Conservation (phyloP, 1,140 invertebrate species). For the Cydia fagiglandana region DNA sequence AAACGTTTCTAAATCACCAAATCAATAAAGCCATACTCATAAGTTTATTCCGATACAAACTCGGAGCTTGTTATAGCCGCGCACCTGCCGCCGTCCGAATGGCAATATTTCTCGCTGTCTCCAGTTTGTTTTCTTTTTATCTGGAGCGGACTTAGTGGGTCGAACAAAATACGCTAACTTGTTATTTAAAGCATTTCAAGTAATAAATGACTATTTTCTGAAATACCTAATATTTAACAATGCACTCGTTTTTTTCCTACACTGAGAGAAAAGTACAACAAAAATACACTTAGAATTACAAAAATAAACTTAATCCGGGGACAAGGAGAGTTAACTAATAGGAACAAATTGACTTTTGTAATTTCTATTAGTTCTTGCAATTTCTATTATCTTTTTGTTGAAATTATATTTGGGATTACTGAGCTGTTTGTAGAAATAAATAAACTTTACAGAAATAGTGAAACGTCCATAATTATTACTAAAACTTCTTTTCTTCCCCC, state of each 20-base stretch:
- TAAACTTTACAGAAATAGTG: no score
- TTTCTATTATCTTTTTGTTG: no score
- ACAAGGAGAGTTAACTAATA: no score
- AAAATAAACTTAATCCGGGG: no score
- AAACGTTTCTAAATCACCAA: conserved; percentile 43
- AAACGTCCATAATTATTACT: no score
- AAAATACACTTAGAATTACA: no score
- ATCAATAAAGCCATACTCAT: conserved; percentile 54
- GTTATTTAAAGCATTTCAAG: not conserved
- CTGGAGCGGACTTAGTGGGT: conserved; percentile 34
- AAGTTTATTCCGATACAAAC: conserved; percentile 49
- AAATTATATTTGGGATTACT: no score
- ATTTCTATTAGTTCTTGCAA: no score
- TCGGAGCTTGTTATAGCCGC: conserved; percentile 48
- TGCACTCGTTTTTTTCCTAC: not conserved
- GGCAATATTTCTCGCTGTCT: conserved; percentile 56
- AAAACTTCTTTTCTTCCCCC: no score
- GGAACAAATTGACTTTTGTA: no score
- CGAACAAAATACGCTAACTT: not conserved
- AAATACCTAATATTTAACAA: not conserved
- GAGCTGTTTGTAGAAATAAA: no score
- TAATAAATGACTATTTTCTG: not conserved
- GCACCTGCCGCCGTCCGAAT: conserved; percentile 56
- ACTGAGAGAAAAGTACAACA: no score
- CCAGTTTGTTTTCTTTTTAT: conserved; percentile 46